Evolutionary conservation across 2,888 invertebrate species (phyloP), one percentile per base, ranked within the genome.

Genomic region (Merodon equestris): DNA sequence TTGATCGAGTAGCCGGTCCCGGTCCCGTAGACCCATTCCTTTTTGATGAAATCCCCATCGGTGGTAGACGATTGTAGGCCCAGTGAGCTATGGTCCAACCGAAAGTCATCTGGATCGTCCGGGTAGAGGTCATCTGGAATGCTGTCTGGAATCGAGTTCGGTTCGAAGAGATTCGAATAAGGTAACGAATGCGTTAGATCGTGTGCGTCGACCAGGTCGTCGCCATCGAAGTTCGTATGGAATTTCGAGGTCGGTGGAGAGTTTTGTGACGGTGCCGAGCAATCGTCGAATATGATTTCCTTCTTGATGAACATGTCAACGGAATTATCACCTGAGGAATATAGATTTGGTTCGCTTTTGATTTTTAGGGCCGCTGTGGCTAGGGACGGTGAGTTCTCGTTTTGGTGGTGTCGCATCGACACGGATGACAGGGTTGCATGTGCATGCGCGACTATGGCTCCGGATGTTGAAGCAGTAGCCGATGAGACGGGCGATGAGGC

Each of bases 271-370:
- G 86, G 85, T 44, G 87, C 87, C 1, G 85, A 85, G 38, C 87
- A 86, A 68, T 87, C 87, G 74, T 88, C 88, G 44, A 88, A 88
- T 84, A 88, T 86, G 2, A 87, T 86, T 77, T 88, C 87, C 82
- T 88, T 88, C 68, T 88, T 88, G 70, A 88, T 88, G 83, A 88
- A 86, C 87, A 88, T 88, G 74, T 88, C 87, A 83, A 88, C 88
- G 81, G 87, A 88, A 81, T 88, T 88, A 81, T 88, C 88, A 74
- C 86, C 87, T 54, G 87, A 87, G 45, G 86, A 88, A 81, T 88
- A 88, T 38, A 88, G 85, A 86, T 88, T 88, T 83, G 87, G 87
- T 84, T 88, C 87, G 40, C 86, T 85, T 84, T 88, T 88, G 27
- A 87, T 87, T 60, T 86, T 87, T 54, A 79, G 70, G 82, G 88